phyloP scores from a whole-genome alignment of 2,888 invertebrate genomes.

The Candidula unifasciata region DNA sequence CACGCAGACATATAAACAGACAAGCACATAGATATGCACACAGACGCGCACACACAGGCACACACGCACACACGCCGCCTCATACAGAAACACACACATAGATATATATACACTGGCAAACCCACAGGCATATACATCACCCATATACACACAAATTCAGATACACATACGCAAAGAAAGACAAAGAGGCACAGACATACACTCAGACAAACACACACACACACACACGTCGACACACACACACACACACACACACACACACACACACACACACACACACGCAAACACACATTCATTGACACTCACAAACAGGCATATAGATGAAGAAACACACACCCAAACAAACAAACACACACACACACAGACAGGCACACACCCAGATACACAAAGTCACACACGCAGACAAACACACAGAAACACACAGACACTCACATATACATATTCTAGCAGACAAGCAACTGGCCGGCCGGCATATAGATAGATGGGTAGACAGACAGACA shows the following conservation, averaged over 20 bases:
- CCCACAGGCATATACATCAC: neutral
- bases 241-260: neutral
- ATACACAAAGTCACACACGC: neutral
- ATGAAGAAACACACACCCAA: neutral
- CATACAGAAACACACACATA: neutral
- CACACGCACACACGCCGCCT: neutral
- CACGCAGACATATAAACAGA: neutral
- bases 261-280: neutral
- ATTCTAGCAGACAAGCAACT: neutral
- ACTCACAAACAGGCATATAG: neutral
- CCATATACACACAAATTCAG: too few species aligned
- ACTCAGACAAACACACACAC: too few species aligned
- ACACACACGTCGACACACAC: neutral
- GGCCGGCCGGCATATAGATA: neutral
- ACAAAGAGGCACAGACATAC: conserved; percentile 5
- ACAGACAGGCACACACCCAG: neutral
- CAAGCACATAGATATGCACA: neutral
- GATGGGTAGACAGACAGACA: conserved; percentile 30
- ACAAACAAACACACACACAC: neutral
- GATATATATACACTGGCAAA: neutral
- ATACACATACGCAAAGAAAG: conserved; percentile 6
- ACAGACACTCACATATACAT: neutral
- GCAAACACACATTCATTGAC: too few species aligned
- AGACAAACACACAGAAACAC: neutral
- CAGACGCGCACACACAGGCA: too few species aligned